Percentiles rank a stretch among this genome's conserved stretches.
These are phyloP conservation scores for Blastomussa wellsi DNA, from an alignment of 92 coral and sea anemone genomes.

Conservation along the genomic window DNA sequence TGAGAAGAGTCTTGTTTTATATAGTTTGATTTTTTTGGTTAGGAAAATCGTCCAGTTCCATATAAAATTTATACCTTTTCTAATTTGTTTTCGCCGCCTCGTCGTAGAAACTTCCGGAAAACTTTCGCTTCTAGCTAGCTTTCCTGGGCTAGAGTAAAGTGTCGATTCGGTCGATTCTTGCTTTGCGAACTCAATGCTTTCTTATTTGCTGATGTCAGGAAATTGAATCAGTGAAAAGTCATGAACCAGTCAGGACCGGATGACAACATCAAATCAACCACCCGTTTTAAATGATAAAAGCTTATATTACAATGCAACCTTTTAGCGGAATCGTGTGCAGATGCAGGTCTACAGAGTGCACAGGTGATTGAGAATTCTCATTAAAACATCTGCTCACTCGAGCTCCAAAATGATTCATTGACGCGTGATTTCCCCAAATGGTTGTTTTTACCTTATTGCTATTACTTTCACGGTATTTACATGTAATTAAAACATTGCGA, in stretches of 20 bases:
- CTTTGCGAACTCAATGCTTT: neutral
- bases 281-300: no score
- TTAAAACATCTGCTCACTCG: neutral
- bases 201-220: neutral
- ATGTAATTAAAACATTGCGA: no score
- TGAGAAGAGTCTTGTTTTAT: neutral
- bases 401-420: neutral
- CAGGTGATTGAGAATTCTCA: no score
- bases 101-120: neutral
- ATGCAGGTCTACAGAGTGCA: no score
- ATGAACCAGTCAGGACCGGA: neutral
- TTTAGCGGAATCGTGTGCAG: no score
- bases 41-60: neutral
- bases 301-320: no score
- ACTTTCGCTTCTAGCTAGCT: neutral
- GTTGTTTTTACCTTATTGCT: no score
- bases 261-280: no score
- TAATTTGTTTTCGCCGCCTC: neutral
- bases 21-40: neutral
- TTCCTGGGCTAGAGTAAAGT: neutral
- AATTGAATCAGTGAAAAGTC: neutral
- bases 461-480: no score
- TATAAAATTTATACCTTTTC: neutral
- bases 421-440: neutral
- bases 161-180: neutral